Conservation (phyloP, 2,797 vertebrate species). For the Tapirus indicus region DNA sequence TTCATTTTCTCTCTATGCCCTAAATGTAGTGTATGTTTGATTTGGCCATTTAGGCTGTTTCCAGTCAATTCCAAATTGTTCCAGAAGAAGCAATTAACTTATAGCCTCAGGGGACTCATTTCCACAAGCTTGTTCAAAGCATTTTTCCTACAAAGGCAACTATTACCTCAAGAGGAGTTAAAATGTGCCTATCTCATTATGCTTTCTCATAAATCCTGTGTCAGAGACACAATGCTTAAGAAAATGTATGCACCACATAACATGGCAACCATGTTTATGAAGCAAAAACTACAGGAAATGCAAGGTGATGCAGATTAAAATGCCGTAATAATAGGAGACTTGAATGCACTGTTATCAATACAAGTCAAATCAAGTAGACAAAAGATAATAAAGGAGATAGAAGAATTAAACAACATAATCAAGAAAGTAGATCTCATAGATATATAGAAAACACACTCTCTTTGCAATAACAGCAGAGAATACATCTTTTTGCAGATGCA, state of each 20-base stretch:
- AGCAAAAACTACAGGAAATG: neutral
- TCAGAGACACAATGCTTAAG: neutral
- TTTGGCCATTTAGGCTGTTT: neutral
- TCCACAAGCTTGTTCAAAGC: neutral
- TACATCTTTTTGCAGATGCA: neutral
- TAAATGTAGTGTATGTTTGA: neutral
- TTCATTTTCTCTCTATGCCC: neutral
- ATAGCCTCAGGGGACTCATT: neutral
- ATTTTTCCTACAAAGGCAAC: neutral
- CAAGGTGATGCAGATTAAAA: neutral
- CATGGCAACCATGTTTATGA: neutral
- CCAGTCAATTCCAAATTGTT: neutral
- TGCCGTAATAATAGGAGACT: neutral
- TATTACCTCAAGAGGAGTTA: neutral
- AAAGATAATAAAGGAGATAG: neutral
- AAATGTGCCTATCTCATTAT: neutral
- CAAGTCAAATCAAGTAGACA: neutral
- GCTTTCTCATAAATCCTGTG: neutral
- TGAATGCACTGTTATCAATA: neutral
- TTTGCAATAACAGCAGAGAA: neutral
- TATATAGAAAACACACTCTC: neutral
- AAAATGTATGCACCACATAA: neutral
- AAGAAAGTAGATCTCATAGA: neutral
- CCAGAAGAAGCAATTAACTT: neutral
- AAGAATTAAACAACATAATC: neutral